A percentile compares a stretch with the other conserved stretches of the same genome.
Evolutionary conservation across 92 coral and sea anemone species (phyloP).

Genomic region (Paragorgia papillata): DNA sequence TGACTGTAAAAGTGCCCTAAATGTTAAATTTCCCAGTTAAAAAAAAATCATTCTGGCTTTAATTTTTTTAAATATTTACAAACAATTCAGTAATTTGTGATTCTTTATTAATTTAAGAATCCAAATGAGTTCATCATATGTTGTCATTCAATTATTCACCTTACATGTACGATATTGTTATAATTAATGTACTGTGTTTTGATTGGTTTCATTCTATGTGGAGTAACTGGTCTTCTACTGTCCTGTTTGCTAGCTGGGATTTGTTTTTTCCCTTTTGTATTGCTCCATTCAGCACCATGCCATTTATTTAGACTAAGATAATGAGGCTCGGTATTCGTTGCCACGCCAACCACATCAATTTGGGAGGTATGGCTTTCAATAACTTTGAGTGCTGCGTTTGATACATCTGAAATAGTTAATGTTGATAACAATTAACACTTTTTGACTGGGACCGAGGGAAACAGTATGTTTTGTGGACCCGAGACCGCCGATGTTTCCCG

Average conservation of each 20-base stretch:
- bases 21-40: too few species aligned
- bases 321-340: conserved; percentile 85
- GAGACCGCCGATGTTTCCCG: too few species aligned
- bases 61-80: too few species aligned
- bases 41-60: too few species aligned
- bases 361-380: conserved; percentile 15
- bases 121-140: too few species aligned
- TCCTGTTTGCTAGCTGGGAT: conserved; percentile 61
- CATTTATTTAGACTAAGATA: conserved; percentile 76
- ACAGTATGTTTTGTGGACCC: too few species aligned
- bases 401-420: conserved; percentile 4
- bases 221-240: conserved; percentile 68
- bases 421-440: neutral
- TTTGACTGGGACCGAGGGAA: too few species aligned
- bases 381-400: conserved; percentile 18
- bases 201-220: conserved; percentile 73
- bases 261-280: conserved; percentile 51
- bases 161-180: conserved; percentile 30
- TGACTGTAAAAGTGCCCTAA: too few species aligned
- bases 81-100: too few species aligned
- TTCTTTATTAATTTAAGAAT: too few species aligned
- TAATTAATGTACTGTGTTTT: conserved; percentile 82
- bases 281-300: conserved; percentile 87
- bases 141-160: too few species aligned
- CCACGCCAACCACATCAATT: conserved; percentile 15